A percentile compares a stretch with the other conserved stretches of the same genome.
These are phyloP conservation scores for Cyprinodon diabolis DNA, from an alignment of 2,797 vertebrate species.

Conservation along the genomic window DNA sequence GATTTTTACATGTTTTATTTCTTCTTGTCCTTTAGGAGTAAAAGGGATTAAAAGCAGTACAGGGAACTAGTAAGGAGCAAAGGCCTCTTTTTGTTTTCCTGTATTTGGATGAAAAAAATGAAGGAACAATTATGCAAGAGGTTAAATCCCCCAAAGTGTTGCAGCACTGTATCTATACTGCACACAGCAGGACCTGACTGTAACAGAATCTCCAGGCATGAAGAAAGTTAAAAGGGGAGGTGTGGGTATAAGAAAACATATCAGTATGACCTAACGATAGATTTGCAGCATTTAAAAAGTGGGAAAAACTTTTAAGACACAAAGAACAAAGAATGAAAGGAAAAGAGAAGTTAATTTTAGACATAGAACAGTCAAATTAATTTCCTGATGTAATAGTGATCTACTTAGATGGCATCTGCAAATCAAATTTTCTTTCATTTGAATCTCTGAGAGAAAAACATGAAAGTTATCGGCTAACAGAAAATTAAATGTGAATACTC, in stretches of 20 bases:
- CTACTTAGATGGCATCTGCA: constrained; percentile 15
- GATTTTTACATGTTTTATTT: no score
- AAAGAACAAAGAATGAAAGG: neutral
- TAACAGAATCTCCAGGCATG: neutral
- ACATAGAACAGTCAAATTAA: neutral
- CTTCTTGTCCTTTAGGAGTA: no score
- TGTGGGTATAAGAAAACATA: neutral
- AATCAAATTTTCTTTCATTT: constrained; percentile 44
- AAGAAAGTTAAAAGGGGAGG: neutral
- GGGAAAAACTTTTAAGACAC: neutral
- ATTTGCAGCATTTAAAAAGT: neutral
- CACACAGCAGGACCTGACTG: neutral
- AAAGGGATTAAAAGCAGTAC: no score
- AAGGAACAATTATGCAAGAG: no score
- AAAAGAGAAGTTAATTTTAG: neutral
- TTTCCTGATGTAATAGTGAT: constrained; percentile 23
- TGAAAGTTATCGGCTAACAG: constrained; percentile 1
- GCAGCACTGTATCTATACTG: neutral
- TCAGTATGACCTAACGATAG: neutral
- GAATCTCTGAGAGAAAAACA: constrained; percentile 13
- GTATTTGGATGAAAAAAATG: neutral
- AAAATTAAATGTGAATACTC: neutral
- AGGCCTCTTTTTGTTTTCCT: neutral
- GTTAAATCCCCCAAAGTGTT: no score
- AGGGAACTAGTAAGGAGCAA: no score